Conservation (phyloP, 64 coral and sea anemone species). For the Dendronephthya gigantea region DNA sequence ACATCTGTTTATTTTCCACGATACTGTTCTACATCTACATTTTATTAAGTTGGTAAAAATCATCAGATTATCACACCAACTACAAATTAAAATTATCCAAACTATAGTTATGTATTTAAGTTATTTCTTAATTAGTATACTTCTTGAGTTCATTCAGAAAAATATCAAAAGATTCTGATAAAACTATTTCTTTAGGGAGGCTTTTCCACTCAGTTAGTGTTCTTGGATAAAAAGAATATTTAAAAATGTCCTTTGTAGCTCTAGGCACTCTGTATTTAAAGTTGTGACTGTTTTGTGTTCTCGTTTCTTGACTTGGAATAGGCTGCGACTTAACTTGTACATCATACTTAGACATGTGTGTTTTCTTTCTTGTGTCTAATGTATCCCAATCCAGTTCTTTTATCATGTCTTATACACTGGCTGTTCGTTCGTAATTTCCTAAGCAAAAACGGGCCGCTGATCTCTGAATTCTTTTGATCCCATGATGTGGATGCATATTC, state of each 20-base stretch:
- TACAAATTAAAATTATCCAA: not conserved
- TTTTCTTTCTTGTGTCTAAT: conserved; percentile 5
- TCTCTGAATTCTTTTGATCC: conserved; percentile 27
- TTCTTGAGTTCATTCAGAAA: conserved; percentile 10
- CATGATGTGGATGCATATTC: conserved; percentile 34
- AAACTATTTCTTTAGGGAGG: conserved; percentile 30
- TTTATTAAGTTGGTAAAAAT: not conserved
- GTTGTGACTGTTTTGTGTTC: conserved; percentile 19
- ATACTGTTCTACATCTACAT: conserved; percentile 12
- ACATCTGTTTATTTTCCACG: too few species aligned
- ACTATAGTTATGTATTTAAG: not conserved
- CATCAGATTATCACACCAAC: not conserved
- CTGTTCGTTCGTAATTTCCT: conserved; percentile 15
- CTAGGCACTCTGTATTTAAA: conserved; percentile 11
- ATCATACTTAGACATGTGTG: not conserved
- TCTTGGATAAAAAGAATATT: conserved; percentile 22
- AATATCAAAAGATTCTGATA: not conserved
- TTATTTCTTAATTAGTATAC: not conserved
- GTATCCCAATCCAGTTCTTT: conserved; percentile 32
- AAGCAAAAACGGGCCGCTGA: conserved; percentile 8
- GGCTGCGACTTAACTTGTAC: conserved; percentile 15
- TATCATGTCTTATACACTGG: conserved; percentile 20
- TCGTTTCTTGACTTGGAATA: conserved; percentile 14
- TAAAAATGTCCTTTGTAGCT: conserved; percentile 31
- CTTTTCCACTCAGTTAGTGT: conserved; percentile 30